These are phyloP conservation scores for Drosophila kambysellisi DNA, from an alignment of 2,888 invertebrate species.

Conservation along the genomic window DNA sequence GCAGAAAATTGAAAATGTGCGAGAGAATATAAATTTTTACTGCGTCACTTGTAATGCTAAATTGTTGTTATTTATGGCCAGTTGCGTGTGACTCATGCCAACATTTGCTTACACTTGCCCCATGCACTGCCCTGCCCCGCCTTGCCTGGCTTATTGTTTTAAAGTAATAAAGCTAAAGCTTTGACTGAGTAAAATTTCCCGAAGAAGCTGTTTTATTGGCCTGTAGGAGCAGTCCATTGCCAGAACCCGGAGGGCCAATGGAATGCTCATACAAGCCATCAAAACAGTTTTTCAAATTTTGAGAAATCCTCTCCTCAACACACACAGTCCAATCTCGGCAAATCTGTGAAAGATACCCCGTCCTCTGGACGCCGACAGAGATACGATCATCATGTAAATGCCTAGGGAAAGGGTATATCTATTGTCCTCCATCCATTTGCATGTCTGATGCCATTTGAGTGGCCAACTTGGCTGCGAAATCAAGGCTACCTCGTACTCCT, in stretches of 20 bases:
- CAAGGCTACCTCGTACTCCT: slow-evolving; percentile 86
- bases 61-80: slow-evolving; percentile 84
- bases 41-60: slow-evolving; percentile 80
- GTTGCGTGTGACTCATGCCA: slow-evolving; percentile 40
- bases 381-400: slow-evolving; percentile 88
- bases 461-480: slow-evolving; percentile 2
- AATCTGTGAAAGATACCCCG: slow-evolving; percentile 32
- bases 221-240: slow-evolving; percentile 22
- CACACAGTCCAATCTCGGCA: slow-evolving; percentile 27
- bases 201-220: slow-evolving; percentile 23
- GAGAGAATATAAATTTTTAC: slow-evolving; percentile 79
- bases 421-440: slow-evolving; percentile 87
- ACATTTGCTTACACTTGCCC: slow-evolving; percentile 20
- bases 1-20: slow-evolving; percentile 80
- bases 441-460: slow-evolving; percentile 6
- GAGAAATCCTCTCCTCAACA: slow-evolving; percentile 41
- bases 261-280: slow-evolving; percentile 18
- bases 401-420: slow-evolving; percentile 88
- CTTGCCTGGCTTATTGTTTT: background rate
- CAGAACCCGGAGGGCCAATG: background rate
- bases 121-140: background rate
- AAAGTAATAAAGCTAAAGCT: background rate
- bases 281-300: slow-evolving; percentile 16
- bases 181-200: background rate
- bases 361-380: slow-evolving; percentile 26